phyloP scores from a whole-genome alignment of 2,888 invertebrate species.

The Drosophila emarginata region DNA sequence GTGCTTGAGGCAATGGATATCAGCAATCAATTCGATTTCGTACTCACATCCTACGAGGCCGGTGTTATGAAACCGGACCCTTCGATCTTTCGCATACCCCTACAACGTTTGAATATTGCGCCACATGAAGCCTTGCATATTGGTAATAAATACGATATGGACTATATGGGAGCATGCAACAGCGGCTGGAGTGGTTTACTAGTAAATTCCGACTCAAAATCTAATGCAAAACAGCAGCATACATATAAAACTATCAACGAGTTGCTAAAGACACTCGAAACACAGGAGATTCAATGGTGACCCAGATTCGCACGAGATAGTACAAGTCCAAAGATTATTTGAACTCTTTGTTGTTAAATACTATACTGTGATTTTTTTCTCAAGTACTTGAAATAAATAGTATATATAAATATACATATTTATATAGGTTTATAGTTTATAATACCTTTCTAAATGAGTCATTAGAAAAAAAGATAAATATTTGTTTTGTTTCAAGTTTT shows the following conservation, averaged over 20 bases:
- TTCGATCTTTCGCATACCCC: slow-evolving; percentile 82
- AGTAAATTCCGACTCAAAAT: slow-evolving; percentile 29
- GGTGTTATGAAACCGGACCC: slow-evolving; percentile 83
- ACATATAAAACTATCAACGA: slow-evolving; percentile 62
- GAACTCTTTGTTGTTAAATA: background rate
- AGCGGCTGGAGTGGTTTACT: slow-evolving; percentile 83
- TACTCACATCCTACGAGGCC: slow-evolving; percentile 90
- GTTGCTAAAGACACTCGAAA: slow-evolving; percentile 67
- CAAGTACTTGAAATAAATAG: no score
- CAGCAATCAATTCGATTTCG: slow-evolving; percentile 87
- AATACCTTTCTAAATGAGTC: background rate
- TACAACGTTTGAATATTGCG: slow-evolving; percentile 83
- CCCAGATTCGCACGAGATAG: background rate
- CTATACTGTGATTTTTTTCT: no score
- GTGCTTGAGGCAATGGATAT: slow-evolving; percentile 87
- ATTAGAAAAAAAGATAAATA: background rate
- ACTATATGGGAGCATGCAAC: slow-evolving; percentile 89
- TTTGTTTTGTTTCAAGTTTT: background rate
- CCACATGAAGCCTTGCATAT: slow-evolving; percentile 90
- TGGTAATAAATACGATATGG: slow-evolving; percentile 89
- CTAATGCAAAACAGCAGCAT: slow-evolving; percentile 39
- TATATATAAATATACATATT: no score
- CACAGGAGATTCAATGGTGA: slow-evolving; percentile 73
- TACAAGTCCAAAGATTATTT: background rate
- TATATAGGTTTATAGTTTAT: no score